These are phyloP conservation scores for Hyppa rectilinea DNA, from an alignment of 2,888 invertebrate species.

Conservation along the genomic window DNA sequence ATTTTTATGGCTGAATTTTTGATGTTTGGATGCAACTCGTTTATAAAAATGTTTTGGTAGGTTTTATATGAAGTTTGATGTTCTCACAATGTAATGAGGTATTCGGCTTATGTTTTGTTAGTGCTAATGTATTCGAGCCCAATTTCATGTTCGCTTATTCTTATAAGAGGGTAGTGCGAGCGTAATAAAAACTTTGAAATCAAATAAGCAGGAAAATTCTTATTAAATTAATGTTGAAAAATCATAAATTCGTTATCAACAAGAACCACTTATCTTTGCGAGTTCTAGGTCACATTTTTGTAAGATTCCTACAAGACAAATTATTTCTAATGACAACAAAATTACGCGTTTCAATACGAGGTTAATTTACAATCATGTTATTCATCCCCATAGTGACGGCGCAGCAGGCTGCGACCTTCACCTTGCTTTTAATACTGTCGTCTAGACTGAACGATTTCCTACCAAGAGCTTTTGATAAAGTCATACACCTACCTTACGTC, in stretches of 20 bases:
- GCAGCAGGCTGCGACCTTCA: constrained; percentile 78
- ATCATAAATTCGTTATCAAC: constrained; percentile 14
- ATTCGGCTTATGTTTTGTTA: neutral
- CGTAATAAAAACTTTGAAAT: neutral
- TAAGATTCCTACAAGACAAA: constrained; percentile 56
- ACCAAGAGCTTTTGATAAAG: constrained; percentile 66
- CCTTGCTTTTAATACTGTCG: constrained; percentile 77
- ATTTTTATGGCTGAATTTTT: constrained; percentile 47
- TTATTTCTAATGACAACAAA: constrained; percentile 55
- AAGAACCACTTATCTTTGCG: constrained; percentile 20
- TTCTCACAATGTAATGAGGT: constrained; percentile 16
- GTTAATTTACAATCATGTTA: constrained; percentile 75
- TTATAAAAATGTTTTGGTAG: constrained; percentile 26
- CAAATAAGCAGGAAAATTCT: constrained; percentile 18
- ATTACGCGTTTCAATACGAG: constrained; percentile 70
- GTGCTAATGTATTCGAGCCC: neutral
- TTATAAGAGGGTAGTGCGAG: neutral
- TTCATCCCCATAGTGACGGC: constrained; percentile 78
- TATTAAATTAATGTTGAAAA: neutral
- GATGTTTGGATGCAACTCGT: constrained; percentile 44
- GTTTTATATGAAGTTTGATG: constrained; percentile 10
- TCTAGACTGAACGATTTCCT: constrained; percentile 70
- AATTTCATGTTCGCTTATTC: constrained; percentile 21
- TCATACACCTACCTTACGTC: constrained; percentile 26
- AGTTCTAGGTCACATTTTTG: constrained; percentile 58